Evolutionary conservation across 1,140 invertebrate genomes (phyloP), one percentile per base, ranked within the genome.

Genomic region (Drosophila serrata): DNA sequence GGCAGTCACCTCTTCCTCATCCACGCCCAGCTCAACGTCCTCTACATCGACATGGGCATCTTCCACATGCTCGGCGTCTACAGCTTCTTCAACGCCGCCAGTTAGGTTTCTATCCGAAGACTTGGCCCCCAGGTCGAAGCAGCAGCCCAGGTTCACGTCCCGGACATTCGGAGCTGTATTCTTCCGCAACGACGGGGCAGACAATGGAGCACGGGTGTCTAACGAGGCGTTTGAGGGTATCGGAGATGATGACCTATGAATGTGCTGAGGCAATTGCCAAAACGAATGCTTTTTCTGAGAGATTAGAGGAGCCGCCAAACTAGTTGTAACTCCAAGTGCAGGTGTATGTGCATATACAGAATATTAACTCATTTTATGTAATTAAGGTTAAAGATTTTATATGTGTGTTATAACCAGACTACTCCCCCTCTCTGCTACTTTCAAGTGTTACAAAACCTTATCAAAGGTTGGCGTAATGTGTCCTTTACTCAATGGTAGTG

Each of bases 161-260:
- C 92, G 84, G 29, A 90, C 91, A 0, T 92, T 92, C 53, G 85
- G 94, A 22, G 95, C 94, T 9, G 94, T 95, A 57, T 94, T 94
- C 40, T 95, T 95, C 90, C 95, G 95, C 79, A 93, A 93, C 29
- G 81, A 81, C 45, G 95, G 61, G 94, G 59, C 35, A 0, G 33
- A 94, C 94, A 82, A 57, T n/a, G 62, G 33, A 3, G 43, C 68
- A 1, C 35, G 73, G 8, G 84, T 88, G 39, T 96, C 97, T 91
- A 98, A 98, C 93, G 96, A 97, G 93, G 97, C 97, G 40, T 98
- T 98, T 93, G 96, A 97, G 92, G 97, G 96, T 35, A 98, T 98
- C 77, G 97, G 97, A 9, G 97, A 98, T 92, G 97, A 98, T 81
- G 97, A 98, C 94, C 94, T 98, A 63, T 92, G 75, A 64, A 35